These are phyloP conservation scores for Phainopepla nitens DNA, from an alignment of 2,113 vertebrate genomes.

Conservation along the genomic window DNA sequence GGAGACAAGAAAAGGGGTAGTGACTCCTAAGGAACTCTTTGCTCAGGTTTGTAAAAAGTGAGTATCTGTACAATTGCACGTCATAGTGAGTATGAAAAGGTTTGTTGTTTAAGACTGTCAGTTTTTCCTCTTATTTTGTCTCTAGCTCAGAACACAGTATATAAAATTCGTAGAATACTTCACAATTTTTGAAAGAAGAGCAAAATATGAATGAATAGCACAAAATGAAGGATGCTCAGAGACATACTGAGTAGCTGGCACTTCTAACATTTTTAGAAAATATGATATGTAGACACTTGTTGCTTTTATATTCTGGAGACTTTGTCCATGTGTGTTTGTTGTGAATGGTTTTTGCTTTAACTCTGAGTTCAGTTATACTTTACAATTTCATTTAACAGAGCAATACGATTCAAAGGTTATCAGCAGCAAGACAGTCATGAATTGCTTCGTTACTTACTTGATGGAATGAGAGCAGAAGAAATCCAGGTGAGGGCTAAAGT, in stretches of 20 bases:
- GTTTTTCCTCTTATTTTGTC: neutral
- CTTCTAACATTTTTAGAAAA: neutral
- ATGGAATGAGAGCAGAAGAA: constrained; percentile 94
- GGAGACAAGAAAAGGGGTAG: constrained; percentile 81
- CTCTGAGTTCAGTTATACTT: neutral
- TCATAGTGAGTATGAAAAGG: neutral
- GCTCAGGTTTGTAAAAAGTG: constrained; percentile 98
- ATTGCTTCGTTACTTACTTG: constrained; percentile 90
- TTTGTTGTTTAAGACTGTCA: neutral
- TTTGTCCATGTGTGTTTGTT: neutral
- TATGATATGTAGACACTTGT: fast-evolving
- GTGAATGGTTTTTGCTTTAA: neutral
- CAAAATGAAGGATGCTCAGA: neutral
- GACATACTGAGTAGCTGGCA: neutral
- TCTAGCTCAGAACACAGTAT: neutral
- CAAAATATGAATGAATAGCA: neutral
- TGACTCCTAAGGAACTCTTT: constrained; percentile 91
- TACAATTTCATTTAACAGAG: constrained; percentile 68
- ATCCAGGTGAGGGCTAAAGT: constrained; percentile 73
- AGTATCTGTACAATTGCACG: constrained; percentile 63
- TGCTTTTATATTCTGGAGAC: neutral
- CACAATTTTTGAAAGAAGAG: neutral
- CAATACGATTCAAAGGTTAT: constrained; percentile 92
- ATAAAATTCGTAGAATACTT: neutral
- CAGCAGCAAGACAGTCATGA: constrained; percentile 99